Conservation (phyloP, 2,888 invertebrate genomes). For the Scaptomyza cyrtandrae region DNA sequence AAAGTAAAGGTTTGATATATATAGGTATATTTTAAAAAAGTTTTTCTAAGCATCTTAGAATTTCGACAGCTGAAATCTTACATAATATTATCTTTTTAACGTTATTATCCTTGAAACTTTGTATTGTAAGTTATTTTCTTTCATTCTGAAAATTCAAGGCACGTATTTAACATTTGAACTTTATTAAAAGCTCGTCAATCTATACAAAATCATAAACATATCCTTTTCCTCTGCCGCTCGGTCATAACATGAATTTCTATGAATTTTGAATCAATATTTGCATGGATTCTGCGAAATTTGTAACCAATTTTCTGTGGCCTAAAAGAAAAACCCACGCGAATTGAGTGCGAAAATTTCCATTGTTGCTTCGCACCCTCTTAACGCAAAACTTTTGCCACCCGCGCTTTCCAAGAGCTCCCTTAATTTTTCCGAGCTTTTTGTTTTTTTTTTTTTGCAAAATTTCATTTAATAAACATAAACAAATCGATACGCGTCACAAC, state of each 20-base stretch:
- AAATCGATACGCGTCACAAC: constrained; percentile 80
- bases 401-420: neutral
- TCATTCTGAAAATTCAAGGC: neutral
- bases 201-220: neutral
- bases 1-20: too few species aligned
- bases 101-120: too few species aligned
- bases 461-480: constrained; percentile 78
- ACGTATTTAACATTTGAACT: neutral
- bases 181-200: neutral
- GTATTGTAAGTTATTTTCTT: neutral
- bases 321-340: constrained; percentile 7
- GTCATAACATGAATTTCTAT: constrained; percentile 9
- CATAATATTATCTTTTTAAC: too few species aligned
- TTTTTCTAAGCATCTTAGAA: too few species aligned
- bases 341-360: constrained; percentile 37
- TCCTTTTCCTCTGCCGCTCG: neutral
- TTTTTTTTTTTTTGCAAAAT: constrained; percentile 49
- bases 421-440: constrained; percentile 9
- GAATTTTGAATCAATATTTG: constrained; percentile 1
- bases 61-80: too few species aligned
- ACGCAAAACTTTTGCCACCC: constrained; percentile 5
- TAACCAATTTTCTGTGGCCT: neutral
- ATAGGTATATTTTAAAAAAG: too few species aligned
- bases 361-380: constrained; percentile 18
- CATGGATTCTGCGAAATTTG: neutral